Base-by-base conservation (phyloP, 2,888 invertebrate genomes). In the Mythimna lalbum region DNA sequence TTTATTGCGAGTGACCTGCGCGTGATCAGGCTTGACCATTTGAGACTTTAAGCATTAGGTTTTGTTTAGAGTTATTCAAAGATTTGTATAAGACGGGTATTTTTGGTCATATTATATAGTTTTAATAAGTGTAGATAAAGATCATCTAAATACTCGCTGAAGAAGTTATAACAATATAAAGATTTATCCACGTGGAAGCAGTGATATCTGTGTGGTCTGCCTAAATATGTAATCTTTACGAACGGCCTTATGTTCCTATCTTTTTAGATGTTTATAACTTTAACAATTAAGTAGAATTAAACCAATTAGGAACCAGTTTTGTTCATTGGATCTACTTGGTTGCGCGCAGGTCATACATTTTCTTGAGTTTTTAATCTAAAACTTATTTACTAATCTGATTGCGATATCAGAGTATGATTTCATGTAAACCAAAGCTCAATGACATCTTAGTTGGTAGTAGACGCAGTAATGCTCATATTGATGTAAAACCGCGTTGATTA, bases 391-490 rank as follows among this genome's bases (percentile, higher is more conserved):
- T 75, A 75, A 74, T 71, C 66, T 78, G 69, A 86, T 69, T 55
- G 68, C 55, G 53, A 71, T 66, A 65, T 81, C 77, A 71, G 67
- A 70, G 63, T 76, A 80, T 77, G 76, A 75, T 75, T 82, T 83
- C 69, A 80, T 86, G 82, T 89, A 83, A 90, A 90, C 92, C 90
- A 91, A 93, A 93, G 92, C 92, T 93, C 92, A 93, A 93, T 90
- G 81, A 86, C 83, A 82, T 84, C 75, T 63, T 78, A 83, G 82
- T 78, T 73, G 75, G 76, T 86, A 80, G 78, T 76, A 69, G 77
- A 82, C 78, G 79, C 78, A 73, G 78, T 68, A 69, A 78, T 83
- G 83, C 82, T 87, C 87, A 86, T 85, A 80, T 82, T 84, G 76
- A 84, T 85, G 86, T 87, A 83, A 81, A 75, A 81, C 87, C 81